Base-by-base conservation (phyloP, 2,113 vertebrate species). In the Brachypodius melanocephalos region DNA sequence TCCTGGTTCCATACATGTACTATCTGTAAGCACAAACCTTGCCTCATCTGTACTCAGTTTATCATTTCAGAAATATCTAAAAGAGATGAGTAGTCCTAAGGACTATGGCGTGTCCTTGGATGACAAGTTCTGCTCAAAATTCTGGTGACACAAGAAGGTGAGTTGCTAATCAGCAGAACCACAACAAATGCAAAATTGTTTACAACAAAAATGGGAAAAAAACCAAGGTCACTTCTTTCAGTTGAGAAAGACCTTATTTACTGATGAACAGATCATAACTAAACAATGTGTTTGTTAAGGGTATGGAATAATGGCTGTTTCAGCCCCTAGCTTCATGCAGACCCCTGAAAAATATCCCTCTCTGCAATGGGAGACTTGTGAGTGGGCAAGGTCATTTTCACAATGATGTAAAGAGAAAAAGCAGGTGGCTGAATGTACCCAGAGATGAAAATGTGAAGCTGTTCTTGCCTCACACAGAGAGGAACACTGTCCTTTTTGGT, bases 341-440 rank as follows among this genome's bases (percentile, higher is more conserved):
- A 69, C 8, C 34, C 28, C 51, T 42, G 57, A 78, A 75, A 79
- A 84, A 62, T 24, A 65, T 28, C 22, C 3, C n/a, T 54, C 13
- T 25, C 32, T 77, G 46, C 29, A 29, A 18, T 25, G 59, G 59
- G 32, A 71, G 34, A 61, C 36, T 59, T 49, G 16, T 34, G 65
- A 58, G 21, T 28, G 25, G 38, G 21, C n/a, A 88, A 83, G 17
- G 15, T 74, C 45, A 57, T 25, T 63, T 75, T 48, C 58, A 62
- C 28, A 15, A 19, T 20, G 38, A n/a, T 7, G 2, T 71, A 59
- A 49, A 75, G 24, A 78, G 32, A 68, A 77, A 77, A 74, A 80
- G 21, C 0, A 0, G 3, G 19, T 48, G 31, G 6, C 21, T 85
- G 28, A 68, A 54, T 61, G 32, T 85, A 36, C n/a, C 26, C 68